These are phyloP conservation scores for Tribolium castaneum DNA, from an alignment of 1,140 invertebrate species.

Conservation along the genomic window DNA sequence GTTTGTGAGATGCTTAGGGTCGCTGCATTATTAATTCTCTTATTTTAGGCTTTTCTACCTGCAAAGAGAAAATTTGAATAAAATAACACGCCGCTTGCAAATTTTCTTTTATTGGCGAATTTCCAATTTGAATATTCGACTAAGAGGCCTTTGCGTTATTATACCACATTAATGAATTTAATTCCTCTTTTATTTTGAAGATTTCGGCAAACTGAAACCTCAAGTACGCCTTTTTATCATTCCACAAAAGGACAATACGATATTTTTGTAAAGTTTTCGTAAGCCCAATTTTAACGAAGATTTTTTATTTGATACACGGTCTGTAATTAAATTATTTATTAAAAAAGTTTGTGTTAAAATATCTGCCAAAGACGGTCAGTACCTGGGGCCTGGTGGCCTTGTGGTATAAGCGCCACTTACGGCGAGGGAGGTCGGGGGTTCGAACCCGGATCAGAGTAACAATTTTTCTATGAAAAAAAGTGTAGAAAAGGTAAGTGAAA, in stretches of 20 bases:
- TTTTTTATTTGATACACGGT: too few relatives aligned
- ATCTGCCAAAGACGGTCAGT: too few relatives aligned
- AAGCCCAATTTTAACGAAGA: too few relatives aligned
- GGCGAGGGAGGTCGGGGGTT: too few relatives aligned
- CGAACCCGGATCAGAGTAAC: too few relatives aligned
- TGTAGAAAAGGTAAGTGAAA: too few relatives aligned
- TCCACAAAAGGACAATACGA: not conserved
- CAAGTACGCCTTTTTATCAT: not conserved
- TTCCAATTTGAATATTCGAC: slow-evolving; percentile 17
- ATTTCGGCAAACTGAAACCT: not conserved
- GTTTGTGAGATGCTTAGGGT: slow-evolving; percentile 1
- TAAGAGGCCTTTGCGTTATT: not conserved
- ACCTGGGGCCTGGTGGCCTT: too few relatives aligned
- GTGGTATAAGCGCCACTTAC: too few relatives aligned
- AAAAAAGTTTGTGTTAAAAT: too few relatives aligned
- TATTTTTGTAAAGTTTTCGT: not conserved
- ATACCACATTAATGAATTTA: slow-evolving; percentile 12
- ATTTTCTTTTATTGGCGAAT: slow-evolving; percentile 34
- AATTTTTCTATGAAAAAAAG: too few relatives aligned
- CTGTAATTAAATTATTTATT: too few relatives aligned
- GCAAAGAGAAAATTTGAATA: slow-evolving; percentile 21
- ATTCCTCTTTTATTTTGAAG: slow-evolving; percentile 19
- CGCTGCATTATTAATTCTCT: slow-evolving; percentile 28
- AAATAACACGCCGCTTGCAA: not conserved
- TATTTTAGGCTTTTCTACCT: slow-evolving; percentile 13